Base-by-base conservation (phyloP, 1,140 invertebrate species). In the Drosophila tsacasi region DNA sequence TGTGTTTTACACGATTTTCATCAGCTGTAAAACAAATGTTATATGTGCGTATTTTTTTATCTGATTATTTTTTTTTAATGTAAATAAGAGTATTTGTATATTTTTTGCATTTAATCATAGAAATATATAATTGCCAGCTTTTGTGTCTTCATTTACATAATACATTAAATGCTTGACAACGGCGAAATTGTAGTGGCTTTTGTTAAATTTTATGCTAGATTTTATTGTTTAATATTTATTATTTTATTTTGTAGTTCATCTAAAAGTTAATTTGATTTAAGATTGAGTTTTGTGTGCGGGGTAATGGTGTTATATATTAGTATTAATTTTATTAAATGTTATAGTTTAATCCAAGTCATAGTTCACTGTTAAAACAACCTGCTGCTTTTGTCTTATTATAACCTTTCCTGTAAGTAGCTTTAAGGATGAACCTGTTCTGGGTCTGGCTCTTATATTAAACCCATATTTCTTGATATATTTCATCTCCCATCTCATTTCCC, bases 1-100 rank as follows among this genome's bases (percentile, higher is more conserved):
- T 47, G 13, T 21, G 19, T 35, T 54, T 54, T 54, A 35, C 50
- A 35, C 50, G 30, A 54, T 21, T 55, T 55, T 55, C 52, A 37
- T 15, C 21, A 55, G 19, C 23, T 55, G 52, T 37, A 35, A 54
- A 35, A 35, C 30, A 54, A 35, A 54, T 54, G 30, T 54, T 54
- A 54, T 15, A 54, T 35, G 19, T 54, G n/a, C 12, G 13, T 27
- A 9, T 32, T 1, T 13, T 17, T 23, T 55, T 55, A 55, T 37
- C 52, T 23, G 52, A 55, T 23, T 55, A n/a, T 55, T 35, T 4
- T 2, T 21, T 55, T 54, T 55, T 21, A 35, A 54, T 21, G 27
- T 54, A 35, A 54, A 35, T 15, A 32, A 49, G 5, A 49, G 13
- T 7, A 17, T 15, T 13, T 30, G n/a, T 32, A 30, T 17, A 37